phyloP scores from a whole-genome alignment of 2,797 vertebrate genomes.

The Manis javanica region DNA sequence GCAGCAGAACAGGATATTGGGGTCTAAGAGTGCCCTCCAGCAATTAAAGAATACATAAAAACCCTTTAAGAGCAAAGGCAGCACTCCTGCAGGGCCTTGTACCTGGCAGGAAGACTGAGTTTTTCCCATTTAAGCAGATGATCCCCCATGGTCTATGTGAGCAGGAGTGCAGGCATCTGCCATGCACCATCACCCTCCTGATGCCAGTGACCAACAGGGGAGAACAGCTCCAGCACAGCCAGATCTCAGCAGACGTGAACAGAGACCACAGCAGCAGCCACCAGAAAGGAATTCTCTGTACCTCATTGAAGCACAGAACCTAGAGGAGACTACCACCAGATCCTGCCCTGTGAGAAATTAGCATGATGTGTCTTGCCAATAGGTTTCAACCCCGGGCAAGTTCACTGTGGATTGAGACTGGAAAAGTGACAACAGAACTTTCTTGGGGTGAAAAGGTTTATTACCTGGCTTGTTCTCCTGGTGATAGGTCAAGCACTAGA shows the following conservation, averaged over 20 bases:
- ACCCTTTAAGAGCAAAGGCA: neutral
- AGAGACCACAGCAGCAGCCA: neutral
- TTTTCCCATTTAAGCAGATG: neutral
- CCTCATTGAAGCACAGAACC: neutral
- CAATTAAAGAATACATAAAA: neutral
- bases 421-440: too few relatives aligned
- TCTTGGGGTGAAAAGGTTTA: too few relatives aligned
- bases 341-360: neutral
- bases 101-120: neutral
- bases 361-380: neutral
- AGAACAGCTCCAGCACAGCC: neutral
- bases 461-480: too few relatives aligned
- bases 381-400: too few relatives aligned
- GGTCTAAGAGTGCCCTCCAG: neutral
- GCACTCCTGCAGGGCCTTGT: neutral
- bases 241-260: neutral
- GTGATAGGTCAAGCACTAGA: too few relatives aligned
- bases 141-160: rapidly evolving
- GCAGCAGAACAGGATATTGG: neutral
- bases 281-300: neutral
- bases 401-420: too few relatives aligned
- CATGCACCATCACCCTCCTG: neutral
- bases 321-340: neutral
- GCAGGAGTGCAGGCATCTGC: neutral
- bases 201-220: neutral